These are phyloP conservation scores for Adineta ricciae DNA, from an alignment of 2,888 invertebrate species.

Conservation along the genomic window DNA sequence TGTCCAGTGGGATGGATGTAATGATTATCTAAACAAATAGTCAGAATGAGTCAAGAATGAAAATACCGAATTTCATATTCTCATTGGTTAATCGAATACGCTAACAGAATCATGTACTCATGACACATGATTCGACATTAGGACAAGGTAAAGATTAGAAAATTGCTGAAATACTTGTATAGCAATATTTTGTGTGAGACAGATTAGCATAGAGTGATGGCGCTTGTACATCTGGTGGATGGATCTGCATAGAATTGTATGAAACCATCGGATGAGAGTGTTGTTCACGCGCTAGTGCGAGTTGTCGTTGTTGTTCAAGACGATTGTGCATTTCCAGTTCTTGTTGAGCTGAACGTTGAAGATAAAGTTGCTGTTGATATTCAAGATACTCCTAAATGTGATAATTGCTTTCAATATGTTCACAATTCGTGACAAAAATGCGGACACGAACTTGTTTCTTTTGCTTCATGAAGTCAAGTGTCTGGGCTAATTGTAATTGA, in stretches of 20 bases:
- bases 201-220: too few relatives aligned
- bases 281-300: neutral
- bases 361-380: constrained; percentile 80
- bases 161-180: too few relatives aligned
- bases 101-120: neutral
- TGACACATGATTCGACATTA: neutral
- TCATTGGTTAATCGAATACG: neutral
- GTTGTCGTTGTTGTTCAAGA: constrained; percentile 70
- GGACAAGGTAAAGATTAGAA: too few relatives aligned
- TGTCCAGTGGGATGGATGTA: neutral
- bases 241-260: too few relatives aligned
- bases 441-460: constrained; percentile 61
- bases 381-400: constrained; percentile 67
- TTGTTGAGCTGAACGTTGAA: constrained; percentile 78
- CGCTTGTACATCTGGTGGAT: too few relatives aligned
- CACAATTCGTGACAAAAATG: too few relatives aligned
- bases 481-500: constrained; percentile 90
- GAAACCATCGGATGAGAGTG: neutral
- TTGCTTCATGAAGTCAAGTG: constrained; percentile 90
- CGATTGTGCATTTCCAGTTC: constrained; percentile 89
- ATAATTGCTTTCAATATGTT: too few relatives aligned
- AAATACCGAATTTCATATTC: neutral
- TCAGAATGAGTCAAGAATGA: neutral
- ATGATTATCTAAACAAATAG: neutral
- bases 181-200: too few relatives aligned